Base-by-base conservation (phyloP, 2,113 vertebrate genomes). In the Larimichthys polyactis region DNA sequence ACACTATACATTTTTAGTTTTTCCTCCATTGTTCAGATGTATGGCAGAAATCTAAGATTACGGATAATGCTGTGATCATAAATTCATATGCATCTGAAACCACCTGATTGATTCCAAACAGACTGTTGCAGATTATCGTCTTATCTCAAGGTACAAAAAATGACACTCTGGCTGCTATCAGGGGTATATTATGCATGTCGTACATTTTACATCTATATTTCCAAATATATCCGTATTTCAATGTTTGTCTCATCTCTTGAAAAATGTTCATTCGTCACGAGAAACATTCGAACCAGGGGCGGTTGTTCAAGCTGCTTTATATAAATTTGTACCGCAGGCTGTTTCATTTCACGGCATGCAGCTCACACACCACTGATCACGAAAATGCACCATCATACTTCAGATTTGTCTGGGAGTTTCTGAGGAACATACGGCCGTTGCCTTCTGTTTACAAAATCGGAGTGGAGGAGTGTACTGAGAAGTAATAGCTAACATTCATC, bases 301-400 rank as follows among this genome's bases (percentile, higher is more conserved):
- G 40, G 43, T 14, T 36, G 64, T 78, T 79, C 67, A 32, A 75
- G 72, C 54, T 24, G 75, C 84, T 84, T 87, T 79, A 68, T 84
- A 83, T 87, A 80, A 83, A 68, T 87, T 81, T 80, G 43, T 4
- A 7, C 51, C 14, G 19, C n/a, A 73, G 80, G 81, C 46, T 15
- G 64, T 81, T 88, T 86, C 74, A 88, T 88, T 83, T 87, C 77
- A 87, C 73, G 60, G 57, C 17, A 9, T 24, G 14, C 57, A 77
- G 88, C 40, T 14, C 72, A 75, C 22, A 46, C 10, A 7, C 48
- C 3, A 4, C 32, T 4, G 15, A 64, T 52, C 63, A 63, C 2
- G 24, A 4, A 48, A 19, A 19, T 11, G 27, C 3, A 9, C 9
- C 1, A 2, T 20, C 27, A 12, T n/a, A 11, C 52, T 44, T 66